These are phyloP conservation scores for Laupala kohalensis DNA, from an alignment of 1,140 invertebrate genomes.

Conservation along the genomic window DNA sequence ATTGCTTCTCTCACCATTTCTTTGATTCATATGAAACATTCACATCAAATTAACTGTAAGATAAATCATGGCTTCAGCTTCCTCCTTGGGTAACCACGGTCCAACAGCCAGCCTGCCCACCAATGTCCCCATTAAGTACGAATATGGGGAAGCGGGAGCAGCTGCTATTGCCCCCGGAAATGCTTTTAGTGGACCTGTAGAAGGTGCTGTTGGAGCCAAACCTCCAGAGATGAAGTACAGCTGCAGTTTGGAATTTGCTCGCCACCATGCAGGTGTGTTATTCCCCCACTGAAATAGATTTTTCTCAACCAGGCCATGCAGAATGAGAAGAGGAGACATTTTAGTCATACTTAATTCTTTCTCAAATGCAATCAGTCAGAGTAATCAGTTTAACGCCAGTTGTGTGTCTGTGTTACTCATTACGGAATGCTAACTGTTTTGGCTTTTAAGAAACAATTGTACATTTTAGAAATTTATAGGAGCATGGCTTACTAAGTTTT, in stretches of 20 bases:
- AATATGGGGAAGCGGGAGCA: constrained; percentile 28
- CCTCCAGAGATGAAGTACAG: constrained; percentile 53
- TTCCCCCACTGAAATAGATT: constrained; percentile 1
- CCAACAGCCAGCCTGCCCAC: constrained; percentile 22
- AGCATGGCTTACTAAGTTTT: no score
- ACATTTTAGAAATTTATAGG: no score
- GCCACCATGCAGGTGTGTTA: constrained; percentile 35
- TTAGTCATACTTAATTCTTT: no score
- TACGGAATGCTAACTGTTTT: no score
- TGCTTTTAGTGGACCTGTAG: constrained; percentile 24
- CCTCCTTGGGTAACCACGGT: constrained; percentile 13
- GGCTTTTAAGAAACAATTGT: no score
- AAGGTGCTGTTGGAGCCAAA: constrained; percentile 38
- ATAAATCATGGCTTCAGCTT: not conserved
- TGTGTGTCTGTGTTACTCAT: no score
- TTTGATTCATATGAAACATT: no score
- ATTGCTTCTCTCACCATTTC: not conserved
- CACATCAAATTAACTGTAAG: no score
- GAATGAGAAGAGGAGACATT: no score
- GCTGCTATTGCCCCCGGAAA: constrained; percentile 36
- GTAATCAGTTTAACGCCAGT: no score
- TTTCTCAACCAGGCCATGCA: no score
- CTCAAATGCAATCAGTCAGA: no score
- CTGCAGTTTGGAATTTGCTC: constrained; percentile 53
- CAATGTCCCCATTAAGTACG: constrained; percentile 42